These are phyloP conservation scores for Hydropsyche betteni DNA, from an alignment of 2,888 invertebrate species.

Conservation along the genomic window DNA sequence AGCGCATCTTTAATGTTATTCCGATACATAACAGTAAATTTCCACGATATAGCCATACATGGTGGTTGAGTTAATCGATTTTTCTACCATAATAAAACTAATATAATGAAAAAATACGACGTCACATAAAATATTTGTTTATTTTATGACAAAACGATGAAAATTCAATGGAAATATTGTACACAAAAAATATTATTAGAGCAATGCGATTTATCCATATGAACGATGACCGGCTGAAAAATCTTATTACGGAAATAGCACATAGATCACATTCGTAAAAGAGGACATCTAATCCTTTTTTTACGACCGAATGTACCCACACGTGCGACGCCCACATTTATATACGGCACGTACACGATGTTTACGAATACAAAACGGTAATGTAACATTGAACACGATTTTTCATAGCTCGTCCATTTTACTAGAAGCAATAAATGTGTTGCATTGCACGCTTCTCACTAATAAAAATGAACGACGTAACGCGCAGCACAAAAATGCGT, in stretches of 20 bases:
- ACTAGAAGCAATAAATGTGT: conserved; percentile 6
- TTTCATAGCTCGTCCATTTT: conserved; percentile 3
- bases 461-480: conserved; percentile 3
- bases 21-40: too few species aligned
- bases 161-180: too few species aligned
- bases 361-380: not conserved
- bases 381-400: conserved; percentile 3
- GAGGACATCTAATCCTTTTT: not conserved
- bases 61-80: too few species aligned
- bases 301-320: conserved; percentile 12
- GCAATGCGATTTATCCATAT: too few species aligned
- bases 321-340: conserved; percentile 12
- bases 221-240: not conserved
- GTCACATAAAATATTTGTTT: not conserved
- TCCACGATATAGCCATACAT: too few species aligned
- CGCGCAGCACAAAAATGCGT: conserved; percentile 7
- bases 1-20: too few species aligned
- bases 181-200: too few species aligned
- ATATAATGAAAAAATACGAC: too few species aligned
- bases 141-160: too few species aligned
- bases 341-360: not conserved
- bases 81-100: too few species aligned
- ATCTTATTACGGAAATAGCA: too few species aligned
- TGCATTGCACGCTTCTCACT: not conserved
- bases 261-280: not conserved